A percentile compares a stretch with the other conserved stretches of the same genome.
Conservation (phyloP, 2,113 vertebrate species). For the Phoenicopterus ruber region DNA sequence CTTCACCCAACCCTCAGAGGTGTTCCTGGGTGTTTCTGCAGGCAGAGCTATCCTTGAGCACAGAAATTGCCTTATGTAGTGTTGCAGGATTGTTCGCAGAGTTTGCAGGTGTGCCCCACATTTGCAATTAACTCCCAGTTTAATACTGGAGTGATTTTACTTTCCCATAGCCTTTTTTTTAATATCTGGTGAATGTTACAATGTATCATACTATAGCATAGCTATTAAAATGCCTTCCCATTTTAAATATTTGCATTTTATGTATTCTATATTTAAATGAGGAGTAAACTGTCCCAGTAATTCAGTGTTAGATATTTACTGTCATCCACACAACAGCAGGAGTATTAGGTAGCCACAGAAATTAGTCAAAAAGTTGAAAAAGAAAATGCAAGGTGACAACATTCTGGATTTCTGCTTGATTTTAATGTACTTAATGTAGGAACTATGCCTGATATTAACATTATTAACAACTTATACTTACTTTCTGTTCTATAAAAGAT, state of each 20-base stretch:
- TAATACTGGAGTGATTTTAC: slow-evolving; percentile 53
- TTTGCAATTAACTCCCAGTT: slow-evolving; percentile 68
- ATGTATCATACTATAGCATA: not conserved
- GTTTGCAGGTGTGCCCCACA: slow-evolving; percentile 66
- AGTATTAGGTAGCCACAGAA: not conserved
- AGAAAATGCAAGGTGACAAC: not conserved
- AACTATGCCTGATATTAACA: not conserved
- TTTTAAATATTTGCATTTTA: slow-evolving; percentile 54
- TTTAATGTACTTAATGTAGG: slow-evolving; percentile 19
- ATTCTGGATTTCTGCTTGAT: slow-evolving; percentile 28
- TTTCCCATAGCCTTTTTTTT: slow-evolving; percentile 42
- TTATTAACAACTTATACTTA: not conserved
- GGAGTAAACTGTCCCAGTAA: slow-evolving; percentile 25
- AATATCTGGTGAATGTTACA: slow-evolving; percentile 46
- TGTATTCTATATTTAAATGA: slow-evolving; percentile 52
- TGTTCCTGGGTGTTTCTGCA: slow-evolving; percentile 41
- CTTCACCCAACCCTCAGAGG: not conserved
- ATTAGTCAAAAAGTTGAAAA: slow-evolving; percentile 12
- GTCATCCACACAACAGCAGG: slow-evolving; percentile 5
- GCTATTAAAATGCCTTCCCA: slow-evolving; percentile 40
- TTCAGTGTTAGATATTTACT: slow-evolving; percentile 46
- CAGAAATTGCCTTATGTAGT: slow-evolving; percentile 28
- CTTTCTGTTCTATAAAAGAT: not conserved
- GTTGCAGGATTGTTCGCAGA: slow-evolving; percentile 60
- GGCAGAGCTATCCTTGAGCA: not conserved